Evolutionary conservation across 2,797 vertebrate genomes (phyloP).

Genomic region (Euthynnus affinis): DNA sequence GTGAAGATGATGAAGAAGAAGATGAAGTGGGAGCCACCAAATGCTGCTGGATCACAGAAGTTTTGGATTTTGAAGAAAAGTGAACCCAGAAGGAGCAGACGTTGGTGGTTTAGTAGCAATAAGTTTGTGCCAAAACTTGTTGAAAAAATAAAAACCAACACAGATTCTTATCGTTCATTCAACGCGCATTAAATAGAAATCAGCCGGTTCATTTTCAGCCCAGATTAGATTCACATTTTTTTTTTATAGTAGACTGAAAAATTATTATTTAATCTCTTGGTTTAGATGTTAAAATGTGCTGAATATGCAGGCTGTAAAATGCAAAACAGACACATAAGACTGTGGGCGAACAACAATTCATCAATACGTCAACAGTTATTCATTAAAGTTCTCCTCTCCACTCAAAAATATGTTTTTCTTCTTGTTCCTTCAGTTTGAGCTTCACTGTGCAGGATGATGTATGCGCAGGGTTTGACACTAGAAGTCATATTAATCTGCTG

Average conservation of each 20-base stretch:
- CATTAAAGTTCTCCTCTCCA: no score
- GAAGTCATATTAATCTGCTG: not conserved
- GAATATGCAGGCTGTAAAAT: not conserved
- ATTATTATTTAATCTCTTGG: not conserved
- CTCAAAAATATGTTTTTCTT: no score
- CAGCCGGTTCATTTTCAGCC: not conserved
- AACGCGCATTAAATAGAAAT: not conserved
- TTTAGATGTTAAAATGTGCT: not conserved
- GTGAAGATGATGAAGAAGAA: not conserved
- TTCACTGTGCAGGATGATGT: no score
- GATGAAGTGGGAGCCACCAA: not conserved
- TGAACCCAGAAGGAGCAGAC: conserved; percentile 20
- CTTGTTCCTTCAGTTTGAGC: no score
- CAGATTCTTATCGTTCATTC: not conserved
- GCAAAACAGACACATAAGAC: not conserved
- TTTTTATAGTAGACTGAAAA: not conserved
- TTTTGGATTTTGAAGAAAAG: conserved; percentile 2
- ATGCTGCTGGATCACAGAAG: conserved; percentile 1
- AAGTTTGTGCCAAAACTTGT: conserved; percentile 1
- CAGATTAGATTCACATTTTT: not conserved
- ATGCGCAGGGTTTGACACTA: not conserved
- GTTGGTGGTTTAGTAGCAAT: conserved; percentile 4
- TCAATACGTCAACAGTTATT: no score
- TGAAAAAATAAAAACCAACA: conserved; percentile 10
- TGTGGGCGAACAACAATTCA: no score